Base-by-base conservation (phyloP, 2,797 vertebrate genomes). In the Phrynocephalus forsythii region DNA sequence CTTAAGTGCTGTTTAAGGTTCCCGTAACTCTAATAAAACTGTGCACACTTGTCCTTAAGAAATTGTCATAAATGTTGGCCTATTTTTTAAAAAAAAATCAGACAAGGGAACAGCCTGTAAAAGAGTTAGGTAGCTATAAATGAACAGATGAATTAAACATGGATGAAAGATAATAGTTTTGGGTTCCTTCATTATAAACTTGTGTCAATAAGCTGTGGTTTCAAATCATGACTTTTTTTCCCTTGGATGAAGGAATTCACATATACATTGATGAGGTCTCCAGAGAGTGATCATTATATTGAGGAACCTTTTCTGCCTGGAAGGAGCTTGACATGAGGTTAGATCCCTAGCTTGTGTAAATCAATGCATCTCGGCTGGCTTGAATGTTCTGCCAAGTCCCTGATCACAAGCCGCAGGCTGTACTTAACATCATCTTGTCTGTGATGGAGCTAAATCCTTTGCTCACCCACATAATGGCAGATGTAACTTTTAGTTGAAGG, bases 91-190 rank as follows among this genome's bases (percentile, higher is more conserved):
- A 68, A 78, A 26, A n/a, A 77, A 38, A 38, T 38, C 30, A 50
- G 44, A 72, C 22, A 82, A 30, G 67, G 26, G 67, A 71, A 63
- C 75, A 69, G 83, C 89, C 67, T 56, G 28, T 75, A 26, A 67
- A 69, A 84, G n/a, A 87, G 73, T 48, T 72, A 91, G 83, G n/a
- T 0, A 0, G 26, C 71, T 94, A 15, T 88, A 94, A 93, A 89
- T 82, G 56, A 90, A n/a, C 52, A 86, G 86, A 71, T 90, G 86
- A 94, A 91, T 94, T 90, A 87, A 91, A 88, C 83, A 87, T 13
- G 9, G 77, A 88, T 86, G 81, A 69, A 85, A 60, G 52, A 52
- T 33, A 50, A 69, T 89, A 20, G n/a, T 91, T 88, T 93, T 81
- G 0, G 78, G 91, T 91, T 92, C 88, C 60, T 79, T 79, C 88